Conservation (phyloP, 2,888 invertebrate species). For the Dendrolimus pini region DNA sequence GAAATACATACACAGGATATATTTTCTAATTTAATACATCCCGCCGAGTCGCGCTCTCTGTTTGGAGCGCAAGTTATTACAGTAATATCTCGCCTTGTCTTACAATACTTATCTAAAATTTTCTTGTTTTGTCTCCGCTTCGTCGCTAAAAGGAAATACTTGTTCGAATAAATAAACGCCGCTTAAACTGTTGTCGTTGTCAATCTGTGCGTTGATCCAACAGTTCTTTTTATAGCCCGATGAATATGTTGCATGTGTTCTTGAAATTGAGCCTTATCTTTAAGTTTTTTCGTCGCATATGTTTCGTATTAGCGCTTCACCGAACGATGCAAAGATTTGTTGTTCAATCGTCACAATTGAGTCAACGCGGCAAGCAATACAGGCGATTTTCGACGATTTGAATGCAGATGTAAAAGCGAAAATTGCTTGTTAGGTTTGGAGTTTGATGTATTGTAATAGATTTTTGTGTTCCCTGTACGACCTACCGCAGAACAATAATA, state of each 20-base stretch:
- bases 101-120: slow-evolving; percentile 67
- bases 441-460: slow-evolving; percentile 17
- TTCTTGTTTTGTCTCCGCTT: slow-evolving; percentile 59
- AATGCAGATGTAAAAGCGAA: slow-evolving; percentile 15
- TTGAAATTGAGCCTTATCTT: slow-evolving; percentile 71
- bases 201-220: slow-evolving; percentile 58
- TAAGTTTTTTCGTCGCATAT: slow-evolving; percentile 65
- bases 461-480: slow-evolving; percentile 33
- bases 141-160: slow-evolving; percentile 72
- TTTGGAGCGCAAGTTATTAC: slow-evolving; percentile 54
- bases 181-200: slow-evolving; percentile 73
- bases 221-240: slow-evolving; percentile 62
- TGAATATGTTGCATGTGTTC: slow-evolving; percentile 57
- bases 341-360: slow-evolving; percentile 19
- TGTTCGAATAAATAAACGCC: slow-evolving; percentile 70
- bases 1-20: slow-evolving; percentile 20
- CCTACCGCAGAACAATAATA: slow-evolving; percentile 67
- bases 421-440: slow-evolving; percentile 18
- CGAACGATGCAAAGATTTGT: slow-evolving; percentile 53
- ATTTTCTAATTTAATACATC: slow-evolving; percentile 59
- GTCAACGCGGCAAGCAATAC: slow-evolving; percentile 4
- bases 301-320: slow-evolving; percentile 73
- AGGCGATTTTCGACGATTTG: slow-evolving; percentile 22
- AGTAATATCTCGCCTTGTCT: slow-evolving; percentile 49
- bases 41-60: slow-evolving; percentile 45